Evolutionary conservation across 2,888 invertebrate genomes (phyloP), one percentile per base, ranked within the genome.

Genomic region (Erpobdella octoculata): DNA sequence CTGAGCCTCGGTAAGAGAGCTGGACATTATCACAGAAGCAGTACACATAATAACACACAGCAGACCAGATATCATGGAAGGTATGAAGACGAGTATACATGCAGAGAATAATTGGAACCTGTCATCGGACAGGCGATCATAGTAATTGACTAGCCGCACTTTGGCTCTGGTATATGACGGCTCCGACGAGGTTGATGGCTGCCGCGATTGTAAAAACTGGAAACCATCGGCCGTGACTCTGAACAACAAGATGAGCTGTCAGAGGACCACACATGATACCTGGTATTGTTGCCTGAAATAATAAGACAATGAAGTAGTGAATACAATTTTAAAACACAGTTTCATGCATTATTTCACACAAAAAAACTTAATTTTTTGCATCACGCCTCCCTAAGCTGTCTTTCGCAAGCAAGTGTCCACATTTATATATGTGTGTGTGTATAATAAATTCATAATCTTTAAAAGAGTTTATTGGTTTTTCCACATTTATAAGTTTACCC

Each of bases 191-290:
- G 83, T 90, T 89, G 66, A 90, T 86, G 37, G 87, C 87, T 0
- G 89, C 89, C 1, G 89, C 89, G 53, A 89, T 84, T 70, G 89
- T 85, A 80, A 89, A 90, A 46, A 90, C 89, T 0, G 89, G 89
- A 81, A 89, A 86, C 89, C 89, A 90, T 69, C 89, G 86, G 8
- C 89, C 89, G 77, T 88, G 86, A 0, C 88, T 88, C 71, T 88
- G 86, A 0, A 87, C 88, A 15, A 90, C 89, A 73, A 89, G 81
- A 81, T 89, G 89, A 1, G 89, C 90, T 6, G 89, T 90, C 71
- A 90, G 81, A 18, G 89, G 90, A n/a, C 90, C 90, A 79, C 89
- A 89, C 41, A 89, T 82, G 67, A 90, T 89, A 12, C 89, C 89
- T 0, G 90, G 89, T 76, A 90, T 88, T 0, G 89, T 90, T 3